Evolutionary conservation across 2,888 invertebrate genomes (phyloP), one percentile per base, ranked within the genome.

Genomic region (Meandrusa payeni): DNA sequence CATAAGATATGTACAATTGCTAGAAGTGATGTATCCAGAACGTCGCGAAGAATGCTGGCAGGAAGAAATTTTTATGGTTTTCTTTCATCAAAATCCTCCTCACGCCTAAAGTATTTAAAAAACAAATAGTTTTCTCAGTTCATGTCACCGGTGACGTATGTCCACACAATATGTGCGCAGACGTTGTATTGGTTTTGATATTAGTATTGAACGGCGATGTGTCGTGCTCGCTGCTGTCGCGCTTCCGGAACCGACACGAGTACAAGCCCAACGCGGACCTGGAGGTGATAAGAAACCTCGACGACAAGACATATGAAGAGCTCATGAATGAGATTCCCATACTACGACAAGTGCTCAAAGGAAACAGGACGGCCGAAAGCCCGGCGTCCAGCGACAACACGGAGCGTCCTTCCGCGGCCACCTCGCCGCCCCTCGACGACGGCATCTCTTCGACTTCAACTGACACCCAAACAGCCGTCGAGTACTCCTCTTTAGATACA

Each of bases 271-370:
- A 33, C 20, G 22, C 42, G 6, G 31, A 43, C 17, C 24, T 43
- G 7, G 42, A 43, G 13, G 7, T 37, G 2, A 9, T 43, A 12
- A 23, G 31, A 13, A 34, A 9, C 11, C 33, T 39, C 7, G 44
- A 44, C 15, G 44, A 44, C 11, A 32, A 39, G n/a, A 22, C 31
- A 3, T 38, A 27, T 6, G 37, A 38, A 9, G 44, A 39, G 4
- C 7, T 39, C 13, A 26, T 38, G 44, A 27, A 33, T 2, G 44
- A 44, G 33, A n/a, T 27, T 6, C 44, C 38, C n/a, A 26, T 37
- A 12, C 24, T 43, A 20, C 12, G 26, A 3, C 31, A 31, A 37
- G 20, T 43, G 6, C 9, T 43, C 1, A 23, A n/a, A 17, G 31
- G 26, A n/a, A 19, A 24, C 19, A 31, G 31, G 7, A 37, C 5